These are phyloP conservation scores for Cerastis leucographa DNA, from an alignment of 2,888 invertebrate species.

Conservation along the genomic window DNA sequence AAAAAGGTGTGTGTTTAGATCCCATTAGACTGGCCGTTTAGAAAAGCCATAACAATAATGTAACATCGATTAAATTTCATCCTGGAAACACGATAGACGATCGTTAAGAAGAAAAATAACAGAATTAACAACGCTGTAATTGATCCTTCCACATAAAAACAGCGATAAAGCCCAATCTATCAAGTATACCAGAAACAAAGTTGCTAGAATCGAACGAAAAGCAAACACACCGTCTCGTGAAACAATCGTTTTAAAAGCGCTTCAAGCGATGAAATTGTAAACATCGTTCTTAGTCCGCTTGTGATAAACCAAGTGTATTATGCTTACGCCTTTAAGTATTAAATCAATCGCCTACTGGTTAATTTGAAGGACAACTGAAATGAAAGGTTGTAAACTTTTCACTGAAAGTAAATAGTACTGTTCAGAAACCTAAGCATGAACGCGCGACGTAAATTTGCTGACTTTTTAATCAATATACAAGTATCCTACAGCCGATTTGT, in stretches of 20 bases:
- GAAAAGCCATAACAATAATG: slow-evolving; percentile 22
- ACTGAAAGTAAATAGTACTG: slow-evolving; percentile 22
- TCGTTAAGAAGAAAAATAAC: slow-evolving; percentile 51
- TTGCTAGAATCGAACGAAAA: slow-evolving; percentile 22
- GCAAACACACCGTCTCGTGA: slow-evolving; percentile 28
- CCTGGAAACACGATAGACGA: slow-evolving; percentile 26
- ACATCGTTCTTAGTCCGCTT: not conserved
- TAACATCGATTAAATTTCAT: slow-evolving; percentile 28
- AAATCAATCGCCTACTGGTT: slow-evolving; percentile 38
- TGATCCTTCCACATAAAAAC: slow-evolving; percentile 50
- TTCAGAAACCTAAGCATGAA: not conserved
- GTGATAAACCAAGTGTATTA: slow-evolving; percentile 23
- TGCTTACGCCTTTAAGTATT: slow-evolving; percentile 37
- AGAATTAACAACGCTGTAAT: slow-evolving; percentile 38
- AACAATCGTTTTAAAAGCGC: slow-evolving; percentile 23
- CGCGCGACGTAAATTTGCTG: not conserved
- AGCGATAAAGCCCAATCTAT: slow-evolving; percentile 48
- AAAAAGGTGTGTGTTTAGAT: not conserved
- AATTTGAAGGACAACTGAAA: slow-evolving; percentile 31
- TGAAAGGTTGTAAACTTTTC: slow-evolving; percentile 25
- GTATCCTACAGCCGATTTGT: not conserved
- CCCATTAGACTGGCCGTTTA: slow-evolving; percentile 11
- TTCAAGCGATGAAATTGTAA: slow-evolving; percentile 1
- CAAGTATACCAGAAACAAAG: slow-evolving; percentile 26
- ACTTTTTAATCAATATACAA: not conserved